phyloP scores from a whole-genome alignment of 2,797 vertebrate genomes.

The Buceros bicornis region DNA sequence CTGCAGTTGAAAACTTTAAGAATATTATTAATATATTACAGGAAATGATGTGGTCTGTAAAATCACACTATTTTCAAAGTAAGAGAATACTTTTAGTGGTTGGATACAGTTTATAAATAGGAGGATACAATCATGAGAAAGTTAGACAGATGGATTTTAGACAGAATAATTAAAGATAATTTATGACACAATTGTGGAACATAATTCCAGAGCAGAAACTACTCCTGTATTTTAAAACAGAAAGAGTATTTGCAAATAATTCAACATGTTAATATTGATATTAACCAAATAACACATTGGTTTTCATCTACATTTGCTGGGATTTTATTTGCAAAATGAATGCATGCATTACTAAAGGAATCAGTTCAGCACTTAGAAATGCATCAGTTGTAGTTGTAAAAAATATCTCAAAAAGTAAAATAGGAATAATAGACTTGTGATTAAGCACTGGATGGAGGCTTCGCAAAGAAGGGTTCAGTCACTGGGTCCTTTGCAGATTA shows the following conservation, averaged over 20 bases:
- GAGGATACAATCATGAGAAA: conserved; percentile 2
- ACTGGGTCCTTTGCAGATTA: background rate
- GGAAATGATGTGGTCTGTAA: background rate
- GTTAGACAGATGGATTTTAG: conserved; percentile 39
- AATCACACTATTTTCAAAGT: background rate
- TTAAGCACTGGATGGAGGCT: background rate
- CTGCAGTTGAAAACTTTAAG: background rate
- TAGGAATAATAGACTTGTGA: background rate
- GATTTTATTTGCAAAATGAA: background rate
- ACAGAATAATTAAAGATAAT: background rate
- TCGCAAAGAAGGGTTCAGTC: background rate
- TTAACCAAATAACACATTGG: background rate
- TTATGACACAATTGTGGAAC: background rate
- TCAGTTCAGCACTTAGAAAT: background rate
- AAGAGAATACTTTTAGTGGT: background rate
- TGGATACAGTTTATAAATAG: conserved; percentile 32
- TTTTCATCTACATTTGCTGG: background rate
- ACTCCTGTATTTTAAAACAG: background rate
- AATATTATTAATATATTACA: background rate
- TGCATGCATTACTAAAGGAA: background rate
- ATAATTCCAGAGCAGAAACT: background rate
- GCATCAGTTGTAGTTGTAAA: background rate
- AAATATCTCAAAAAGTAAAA: background rate
- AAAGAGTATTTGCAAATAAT: too few relatives aligned
- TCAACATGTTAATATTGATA: background rate